Base-by-base conservation (phyloP, 1,140 invertebrate genomes). In the Ruditapes philippinarum region DNA sequence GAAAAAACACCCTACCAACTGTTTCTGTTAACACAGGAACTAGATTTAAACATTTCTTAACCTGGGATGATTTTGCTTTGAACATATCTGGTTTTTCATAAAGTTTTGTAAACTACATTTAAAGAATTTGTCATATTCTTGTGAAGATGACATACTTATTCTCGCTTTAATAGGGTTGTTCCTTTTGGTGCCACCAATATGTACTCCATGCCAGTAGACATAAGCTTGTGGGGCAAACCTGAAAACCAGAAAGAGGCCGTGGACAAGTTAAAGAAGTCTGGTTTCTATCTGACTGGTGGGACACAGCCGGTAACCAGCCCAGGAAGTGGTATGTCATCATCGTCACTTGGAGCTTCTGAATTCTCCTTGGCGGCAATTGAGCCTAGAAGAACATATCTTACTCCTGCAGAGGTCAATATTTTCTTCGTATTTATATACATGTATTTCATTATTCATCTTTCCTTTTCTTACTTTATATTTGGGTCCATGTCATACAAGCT, bases 341-440 rank as follows among this genome's bases (percentile, higher is more conserved):
- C n/a, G n/a, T 83, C 40, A 42, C 38, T 36, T 40, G 80, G 54
- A 45, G 68, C 87, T 68, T 62, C n/a, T 22, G 42, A 45, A 7
- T n/a, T 14, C 25, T 28, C 45, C 14, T 19, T 3, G 0, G 36
- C 19, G 14, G 28, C 28, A 28, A 42, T 38, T 38, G 22, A 54
- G 49, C 85, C 57, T 82, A 33, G 81, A 38, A 60, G 91, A 25
- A 87, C 83, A 17, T 92, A 83, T 49, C 57, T 92, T 2, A 81
- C 91, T 0, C 91, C 90, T 31, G 76, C 84, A 54, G 91, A 92
- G 89, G 91, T 92, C 76, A n/a, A n/a, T n/a, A n/a, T n/a, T n/a
- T n/a, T n/a, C n/a, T n/a, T n/a, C n/a, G n/a, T n/a, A n/a, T n/a
- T n/a, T n/a, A n/a, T n/a, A n/a, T n/a, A n/a, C n/a, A n/a, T n/a